phyloP scores from a whole-genome alignment of 2,797 vertebrate genomes.

The Selene dorsalis region DNA sequence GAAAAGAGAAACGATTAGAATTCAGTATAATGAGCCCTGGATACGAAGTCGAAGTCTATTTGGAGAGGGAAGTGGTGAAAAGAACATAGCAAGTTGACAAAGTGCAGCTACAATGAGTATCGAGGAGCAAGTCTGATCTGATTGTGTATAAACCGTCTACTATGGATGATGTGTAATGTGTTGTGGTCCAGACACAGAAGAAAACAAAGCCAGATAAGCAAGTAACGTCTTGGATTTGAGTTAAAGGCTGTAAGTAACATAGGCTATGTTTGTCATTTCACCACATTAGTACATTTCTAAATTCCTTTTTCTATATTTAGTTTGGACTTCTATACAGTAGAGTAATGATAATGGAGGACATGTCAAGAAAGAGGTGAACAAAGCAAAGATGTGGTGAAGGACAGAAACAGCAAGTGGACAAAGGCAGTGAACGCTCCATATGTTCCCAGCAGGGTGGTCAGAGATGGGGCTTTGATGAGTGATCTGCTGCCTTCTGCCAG shows the following conservation, averaged over 20 bases:
- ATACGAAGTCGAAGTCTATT: constrained; percentile 23
- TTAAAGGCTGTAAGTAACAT: neutral
- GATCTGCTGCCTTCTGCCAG: constrained; percentile 68
- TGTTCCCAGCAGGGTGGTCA: constrained; percentile 77
- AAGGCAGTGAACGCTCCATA: constrained; percentile 71
- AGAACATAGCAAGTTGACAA: constrained; percentile 15
- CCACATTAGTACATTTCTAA: neutral
- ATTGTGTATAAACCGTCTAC: neutral
- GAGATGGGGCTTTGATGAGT: constrained; percentile 69
- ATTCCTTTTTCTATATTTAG: neutral
- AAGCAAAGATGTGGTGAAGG: constrained; percentile 32
- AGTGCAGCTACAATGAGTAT: constrained; percentile 17
- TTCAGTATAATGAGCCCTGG: constrained; percentile 41
- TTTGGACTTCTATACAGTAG: neutral
- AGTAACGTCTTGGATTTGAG: neutral
- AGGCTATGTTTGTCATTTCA: neutral
- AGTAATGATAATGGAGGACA: neutral
- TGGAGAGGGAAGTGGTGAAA: constrained; percentile 19
- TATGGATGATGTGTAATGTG: neutral
- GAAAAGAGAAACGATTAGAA: constrained; percentile 44
- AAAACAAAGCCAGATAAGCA: neutral
- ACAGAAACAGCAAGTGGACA: constrained; percentile 56
- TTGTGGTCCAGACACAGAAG: neutral
- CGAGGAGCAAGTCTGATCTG: neutral
- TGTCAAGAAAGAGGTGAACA: constrained; percentile 30